phyloP scores from a whole-genome alignment of 1,140 invertebrate genomes.

The Anoplolepis gracilipes region DNA sequence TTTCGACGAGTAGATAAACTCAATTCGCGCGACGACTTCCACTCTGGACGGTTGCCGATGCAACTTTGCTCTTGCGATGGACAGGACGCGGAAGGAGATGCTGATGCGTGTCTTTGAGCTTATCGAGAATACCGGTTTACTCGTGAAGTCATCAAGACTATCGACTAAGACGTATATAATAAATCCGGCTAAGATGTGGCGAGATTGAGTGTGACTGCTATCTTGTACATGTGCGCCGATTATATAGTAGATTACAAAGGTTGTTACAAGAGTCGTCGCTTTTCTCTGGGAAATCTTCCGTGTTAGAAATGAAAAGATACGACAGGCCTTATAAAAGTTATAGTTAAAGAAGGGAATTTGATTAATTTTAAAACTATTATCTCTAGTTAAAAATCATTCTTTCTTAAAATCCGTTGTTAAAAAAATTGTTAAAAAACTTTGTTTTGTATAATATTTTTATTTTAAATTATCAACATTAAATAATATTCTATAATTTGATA shows the following conservation, averaged over 20 bases:
- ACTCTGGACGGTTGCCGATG: not conserved
- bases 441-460: not conserved
- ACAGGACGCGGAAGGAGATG: conserved; percentile 11
- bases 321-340: not conserved
- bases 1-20: conserved; percentile 56
- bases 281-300: too few relatives aligned
- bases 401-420: too few relatives aligned
- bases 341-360: not conserved
- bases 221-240: not conserved
- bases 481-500: not conserved
- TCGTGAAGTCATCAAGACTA: conserved; percentile 7
- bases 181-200: not conserved
- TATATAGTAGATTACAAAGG: conserved; percentile 16
- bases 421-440: too few relatives aligned
- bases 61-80: not conserved
- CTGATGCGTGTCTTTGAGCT: conserved; percentile 3
- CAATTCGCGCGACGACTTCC: conserved; percentile 47
- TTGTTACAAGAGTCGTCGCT: not conserved
- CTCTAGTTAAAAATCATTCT: too few relatives aligned
- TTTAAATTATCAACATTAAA: not conserved
- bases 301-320: not conserved
- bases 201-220: not conserved
- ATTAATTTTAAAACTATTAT: not conserved
- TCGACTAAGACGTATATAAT: too few relatives aligned
- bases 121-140: conserved; percentile 10